A percentile compares a stretch with the other conserved stretches of the same genome.
Conservation (phyloP, 2,797 vertebrate genomes). For the Sebastolobus alascanus region DNA sequence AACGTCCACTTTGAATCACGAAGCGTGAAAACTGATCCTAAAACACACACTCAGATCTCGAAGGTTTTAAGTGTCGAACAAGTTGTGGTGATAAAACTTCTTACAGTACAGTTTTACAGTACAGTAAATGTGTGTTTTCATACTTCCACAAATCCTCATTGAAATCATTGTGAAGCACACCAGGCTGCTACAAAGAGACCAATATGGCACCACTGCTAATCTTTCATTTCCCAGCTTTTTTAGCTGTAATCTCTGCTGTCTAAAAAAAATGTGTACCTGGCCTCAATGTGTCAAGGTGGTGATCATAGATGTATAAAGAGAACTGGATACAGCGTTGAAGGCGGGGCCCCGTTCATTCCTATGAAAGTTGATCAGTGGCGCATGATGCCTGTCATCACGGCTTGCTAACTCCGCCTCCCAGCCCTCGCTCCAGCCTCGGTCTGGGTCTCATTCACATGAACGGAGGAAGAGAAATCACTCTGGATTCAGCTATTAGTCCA, state of each 20-base stretch:
- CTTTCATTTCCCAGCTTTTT: not conserved
- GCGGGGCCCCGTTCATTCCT: too few relatives aligned
- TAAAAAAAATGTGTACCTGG: not conserved
- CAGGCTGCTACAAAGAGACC: not conserved
- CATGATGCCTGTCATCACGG: too few relatives aligned
- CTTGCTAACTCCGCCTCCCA: too few relatives aligned
- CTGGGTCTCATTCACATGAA: too few relatives aligned
- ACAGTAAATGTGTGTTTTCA: not conserved
- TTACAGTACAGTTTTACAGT: too few relatives aligned
- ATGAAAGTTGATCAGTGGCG: too few relatives aligned
- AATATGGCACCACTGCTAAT: not conserved
- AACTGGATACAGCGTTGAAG: too few relatives aligned
- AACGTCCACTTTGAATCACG: slow-evolving; percentile 31
- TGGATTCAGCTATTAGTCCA: too few relatives aligned
- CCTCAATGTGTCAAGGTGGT: slow-evolving; percentile 15
- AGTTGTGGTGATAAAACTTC: not conserved
- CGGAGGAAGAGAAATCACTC: too few relatives aligned
- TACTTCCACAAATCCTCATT: not conserved
- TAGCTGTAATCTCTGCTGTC: not conserved
- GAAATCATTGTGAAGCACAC: not conserved
- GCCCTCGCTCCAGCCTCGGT: too few relatives aligned
- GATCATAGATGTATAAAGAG: too few relatives aligned
- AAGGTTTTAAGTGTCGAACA: not conserved
- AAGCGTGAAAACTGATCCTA: slow-evolving; percentile 6
- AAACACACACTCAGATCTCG: not conserved